A percentile compares a stretch with the other conserved stretches of the same genome.
Conservation (phyloP, 2,113 vertebrate genomes). For the Pituophis catenifer region DNA sequence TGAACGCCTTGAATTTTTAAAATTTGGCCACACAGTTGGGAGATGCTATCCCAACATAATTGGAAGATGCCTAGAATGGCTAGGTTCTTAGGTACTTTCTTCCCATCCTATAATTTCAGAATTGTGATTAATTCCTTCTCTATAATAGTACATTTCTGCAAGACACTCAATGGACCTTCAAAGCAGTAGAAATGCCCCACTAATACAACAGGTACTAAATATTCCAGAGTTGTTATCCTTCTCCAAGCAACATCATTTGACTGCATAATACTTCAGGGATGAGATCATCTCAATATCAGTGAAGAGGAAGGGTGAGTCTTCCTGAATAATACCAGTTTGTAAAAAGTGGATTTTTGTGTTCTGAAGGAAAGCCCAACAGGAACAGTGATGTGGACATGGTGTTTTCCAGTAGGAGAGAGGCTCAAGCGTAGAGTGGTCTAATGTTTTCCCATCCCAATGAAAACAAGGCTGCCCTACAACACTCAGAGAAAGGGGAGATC, state of each 20-base stretch:
- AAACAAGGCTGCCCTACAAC: neutral
- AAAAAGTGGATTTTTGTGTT: neutral
- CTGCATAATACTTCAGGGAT: neutral
- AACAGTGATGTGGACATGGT: neutral
- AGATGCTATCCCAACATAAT: neutral
- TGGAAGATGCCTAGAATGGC: neutral
- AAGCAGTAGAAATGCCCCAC: neutral
- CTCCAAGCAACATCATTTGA: neutral
- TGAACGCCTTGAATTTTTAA: neutral
- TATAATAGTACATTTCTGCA: neutral
- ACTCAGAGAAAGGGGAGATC: neutral
- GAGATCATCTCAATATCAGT: neutral
- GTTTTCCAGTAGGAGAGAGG: neutral
- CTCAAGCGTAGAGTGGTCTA: neutral
- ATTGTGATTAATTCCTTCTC: neutral
- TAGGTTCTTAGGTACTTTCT: neutral
- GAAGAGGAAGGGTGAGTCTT: conserved; percentile 2
- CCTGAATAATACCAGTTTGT: neutral
- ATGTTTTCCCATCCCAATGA: neutral
- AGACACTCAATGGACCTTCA: neutral
- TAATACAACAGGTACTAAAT: neutral
- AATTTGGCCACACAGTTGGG: neutral
- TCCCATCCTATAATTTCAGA: neutral
- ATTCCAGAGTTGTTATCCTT: neutral
- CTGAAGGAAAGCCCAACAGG: neutral